Base-by-base conservation (phyloP, 1,140 invertebrate genomes). In the Ceratina australensis region DNA sequence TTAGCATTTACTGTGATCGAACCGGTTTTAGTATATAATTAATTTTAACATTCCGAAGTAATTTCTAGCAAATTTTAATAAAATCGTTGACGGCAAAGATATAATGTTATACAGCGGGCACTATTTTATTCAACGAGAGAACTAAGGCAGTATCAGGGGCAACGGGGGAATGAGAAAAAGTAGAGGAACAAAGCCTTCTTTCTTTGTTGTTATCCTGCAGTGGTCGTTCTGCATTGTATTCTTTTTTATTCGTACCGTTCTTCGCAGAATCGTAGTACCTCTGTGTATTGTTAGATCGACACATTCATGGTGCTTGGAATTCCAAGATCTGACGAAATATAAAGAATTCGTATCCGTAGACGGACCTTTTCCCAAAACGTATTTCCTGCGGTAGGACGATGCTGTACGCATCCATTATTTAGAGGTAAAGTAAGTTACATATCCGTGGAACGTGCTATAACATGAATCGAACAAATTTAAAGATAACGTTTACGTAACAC, bases 161-260 rank as follows among this genome's bases (percentile, higher is more conserved):
- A 78, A 65, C 15, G 56, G 50, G 54, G 66, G 57, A 52, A 50
- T 56, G 49, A 60, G 52, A 61, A 54, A 78, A 72, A 60, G 69
- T 66, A 28, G 63, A 77, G 82, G 82, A 87, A 89, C 87, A 87
- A 87, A 89, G 84, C 73, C 67, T 77, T 76, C 72, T 81, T 81
- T 81, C 52, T 73, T 72, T 64, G 64, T 80, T 60, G 52, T 57
- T 79, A 72, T 72, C 74, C 81, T 78, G 59, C 76, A 56, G 75
- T 75, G 64, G 68, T 75, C 56, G 73, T 79, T 83, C 78, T 84
- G 80, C 76, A 82, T 87, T 85, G 80, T 83, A n/a, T 83, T 87
- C 76, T 61, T 74, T 81, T 84, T 85, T 82, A 81, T 83, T 78
- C 57, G 60, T 72, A 61, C 72, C 61, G 78, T 74, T 80, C 76